phyloP scores from a whole-genome alignment of 2,113 vertebrate genomes.

The Rynchops niger region DNA sequence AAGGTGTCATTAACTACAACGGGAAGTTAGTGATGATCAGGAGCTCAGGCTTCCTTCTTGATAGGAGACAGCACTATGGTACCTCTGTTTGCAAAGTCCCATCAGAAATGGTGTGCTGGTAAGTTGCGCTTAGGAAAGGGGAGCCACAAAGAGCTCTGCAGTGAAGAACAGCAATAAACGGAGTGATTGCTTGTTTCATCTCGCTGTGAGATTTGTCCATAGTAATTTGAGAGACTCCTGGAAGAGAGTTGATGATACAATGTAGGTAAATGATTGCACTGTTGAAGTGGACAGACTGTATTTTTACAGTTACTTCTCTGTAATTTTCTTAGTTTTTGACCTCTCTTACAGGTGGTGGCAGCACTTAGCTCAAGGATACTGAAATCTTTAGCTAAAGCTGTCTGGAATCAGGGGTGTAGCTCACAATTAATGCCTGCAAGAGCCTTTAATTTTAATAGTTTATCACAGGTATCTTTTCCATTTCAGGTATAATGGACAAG shows the following conservation, averaged over 20 bases:
- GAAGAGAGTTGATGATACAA: not conserved
- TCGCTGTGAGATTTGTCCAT: not conserved
- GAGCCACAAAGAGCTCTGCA: not conserved
- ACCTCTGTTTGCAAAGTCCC: not conserved
- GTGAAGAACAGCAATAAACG: not conserved
- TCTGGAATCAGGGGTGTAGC: not conserved
- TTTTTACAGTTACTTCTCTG: not conserved
- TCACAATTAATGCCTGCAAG: not conserved
- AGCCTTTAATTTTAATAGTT: not conserved
- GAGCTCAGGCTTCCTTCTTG: not conserved
- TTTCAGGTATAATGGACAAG: constrained; percentile 90
- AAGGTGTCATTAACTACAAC: not conserved
- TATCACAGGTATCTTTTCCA: not conserved
- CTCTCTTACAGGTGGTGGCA: not conserved
- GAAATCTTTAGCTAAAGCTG: not conserved
- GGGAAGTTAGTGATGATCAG: not conserved
- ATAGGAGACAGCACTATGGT: not conserved
- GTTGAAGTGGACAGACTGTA: not conserved
- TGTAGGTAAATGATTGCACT: not conserved
- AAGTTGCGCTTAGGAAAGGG: not conserved
- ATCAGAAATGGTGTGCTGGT: not conserved
- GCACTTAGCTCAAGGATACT: not conserved
- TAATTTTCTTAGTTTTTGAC: not conserved
- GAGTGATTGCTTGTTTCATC: not conserved
- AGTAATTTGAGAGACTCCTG: not conserved